phyloP scores from a whole-genome alignment of 2,888 invertebrate genomes.

The Kuschelorhynchus macadamiae region DNA sequence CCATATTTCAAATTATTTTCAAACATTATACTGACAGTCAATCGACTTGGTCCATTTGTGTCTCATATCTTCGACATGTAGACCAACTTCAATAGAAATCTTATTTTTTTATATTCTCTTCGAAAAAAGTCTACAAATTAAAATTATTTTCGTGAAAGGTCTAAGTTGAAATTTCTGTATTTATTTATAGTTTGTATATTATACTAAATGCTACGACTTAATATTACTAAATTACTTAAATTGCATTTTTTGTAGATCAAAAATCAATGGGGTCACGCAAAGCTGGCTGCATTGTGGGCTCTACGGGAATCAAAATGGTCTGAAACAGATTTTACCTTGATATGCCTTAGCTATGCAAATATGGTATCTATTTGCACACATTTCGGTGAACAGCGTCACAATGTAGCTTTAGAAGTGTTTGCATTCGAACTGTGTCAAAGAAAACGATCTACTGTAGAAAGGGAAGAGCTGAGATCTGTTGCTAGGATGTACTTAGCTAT shows the following conservation, averaged over 20 bases:
- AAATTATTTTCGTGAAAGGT: no score
- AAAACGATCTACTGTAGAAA: slow-evolving; percentile 65
- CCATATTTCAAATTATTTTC: no score
- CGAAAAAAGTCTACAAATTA: no score
- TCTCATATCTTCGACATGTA: no score
- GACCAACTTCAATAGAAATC: no score
- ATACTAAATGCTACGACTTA: no score
- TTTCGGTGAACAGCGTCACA: slow-evolving; percentile 57
- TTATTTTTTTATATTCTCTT: no score
- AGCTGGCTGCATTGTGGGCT: slow-evolving; percentile 73
- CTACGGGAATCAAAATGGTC: slow-evolving; percentile 71
- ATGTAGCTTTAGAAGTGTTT: slow-evolving; percentile 66
- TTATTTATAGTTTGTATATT: no score
- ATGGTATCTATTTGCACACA: slow-evolving; percentile 67
- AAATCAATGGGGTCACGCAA: slow-evolving; percentile 68
- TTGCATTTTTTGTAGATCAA: slow-evolving; percentile 61
- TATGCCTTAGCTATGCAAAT: slow-evolving; percentile 73
- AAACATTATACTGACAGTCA: no score
- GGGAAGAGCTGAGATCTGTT: slow-evolving; percentile 68
- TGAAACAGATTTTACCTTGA: slow-evolving; percentile 70
- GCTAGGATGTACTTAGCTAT: slow-evolving; percentile 68
- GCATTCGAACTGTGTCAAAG: slow-evolving; percentile 67
- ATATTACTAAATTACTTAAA: no score
- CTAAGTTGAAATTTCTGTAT: no score
- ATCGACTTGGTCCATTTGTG: no score